Base-by-base conservation (phyloP, 1,140 invertebrate genomes). In the Spodoptera litura region DNA sequence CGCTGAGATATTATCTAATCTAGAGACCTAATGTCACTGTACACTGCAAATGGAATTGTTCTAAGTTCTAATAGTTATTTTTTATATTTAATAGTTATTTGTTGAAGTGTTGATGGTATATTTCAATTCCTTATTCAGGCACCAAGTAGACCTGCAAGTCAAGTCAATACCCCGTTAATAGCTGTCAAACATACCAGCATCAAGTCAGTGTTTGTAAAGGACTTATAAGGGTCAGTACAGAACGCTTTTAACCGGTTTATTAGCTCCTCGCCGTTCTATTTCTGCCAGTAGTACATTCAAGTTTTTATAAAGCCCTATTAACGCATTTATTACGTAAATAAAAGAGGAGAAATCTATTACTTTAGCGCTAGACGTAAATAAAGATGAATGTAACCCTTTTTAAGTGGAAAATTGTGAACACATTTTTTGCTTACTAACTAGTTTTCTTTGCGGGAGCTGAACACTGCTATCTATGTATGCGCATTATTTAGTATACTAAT, bases 181-280 rank as follows among this genome's bases (percentile, higher is more conserved):
- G 38, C 44, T 49, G 64, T 52, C 64, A 68, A 52, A 68, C 20
- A 68, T 10, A 25, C 64, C 4, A 20, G 4, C 38, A n/a, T 9
- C 38, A 10, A 44, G 0, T 44, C 38, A 61, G 27, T 52, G 20
- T 68, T 68, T 68, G 44, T 52, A 10, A 51, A 13, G 44, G 38
- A 68, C 44, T 68, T 68, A 20, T 52, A 68, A 52, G 64, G 61
- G 61, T 10, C 38, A 64, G 35, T 52, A 27, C 64, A 68, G 11
- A 27, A 66, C 15, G 44, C 27, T 10, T 44, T 25, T 9, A 20
- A 68, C 64, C 64, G 64, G 49, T 68, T 66, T 51, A 66, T 15
- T 51, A 49, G 15, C 20, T 71, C 27, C 51, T 35, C 6, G 1
- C 9, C 38, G 35, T 56, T 68, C 49, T 68, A 53, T 53, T 53